Percentiles rank a stretch among this genome's conserved stretches.
Conservation (phyloP, 2,888 invertebrate species). For the Drosophila testacea region DNA sequence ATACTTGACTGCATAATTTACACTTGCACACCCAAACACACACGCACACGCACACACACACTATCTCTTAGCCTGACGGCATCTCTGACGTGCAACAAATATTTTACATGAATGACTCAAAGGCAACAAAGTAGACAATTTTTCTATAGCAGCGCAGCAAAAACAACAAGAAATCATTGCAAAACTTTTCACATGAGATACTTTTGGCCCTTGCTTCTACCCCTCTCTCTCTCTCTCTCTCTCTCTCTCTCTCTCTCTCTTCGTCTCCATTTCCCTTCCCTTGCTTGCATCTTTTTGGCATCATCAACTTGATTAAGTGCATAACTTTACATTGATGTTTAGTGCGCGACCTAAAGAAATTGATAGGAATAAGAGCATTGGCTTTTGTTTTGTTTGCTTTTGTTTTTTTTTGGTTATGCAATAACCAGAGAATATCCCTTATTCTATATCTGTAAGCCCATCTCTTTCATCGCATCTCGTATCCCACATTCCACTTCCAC, state of each 20-base stretch:
- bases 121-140: constrained; percentile 62
- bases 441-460: too few relatives aligned
- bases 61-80: constrained; percentile 22
- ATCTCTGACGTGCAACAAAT: constrained; percentile 52
- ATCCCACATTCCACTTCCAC: background rate
- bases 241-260: too few relatives aligned
- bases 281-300: constrained; percentile 32
- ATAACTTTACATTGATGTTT: constrained; percentile 55
- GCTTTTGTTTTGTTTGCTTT: too few relatives aligned
- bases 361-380: background rate
- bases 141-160: constrained; percentile 33
- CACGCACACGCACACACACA: constrained; percentile 17
- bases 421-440: constrained; percentile 1
- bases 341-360: constrained; percentile 2
- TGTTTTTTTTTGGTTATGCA: constrained; percentile 34
- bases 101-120: constrained; percentile 66
- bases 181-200: constrained; percentile 50
- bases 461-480: background rate
- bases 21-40: constrained; percentile 13
- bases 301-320: constrained; percentile 71
- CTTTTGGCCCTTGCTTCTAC: constrained; percentile 7
- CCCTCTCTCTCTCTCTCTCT: background rate
- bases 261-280: background rate
- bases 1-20: constrained; percentile 32
- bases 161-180: constrained; percentile 22